Conservation (phyloP, 1,140 invertebrate genomes). For the Chrysopa pallens region DNA sequence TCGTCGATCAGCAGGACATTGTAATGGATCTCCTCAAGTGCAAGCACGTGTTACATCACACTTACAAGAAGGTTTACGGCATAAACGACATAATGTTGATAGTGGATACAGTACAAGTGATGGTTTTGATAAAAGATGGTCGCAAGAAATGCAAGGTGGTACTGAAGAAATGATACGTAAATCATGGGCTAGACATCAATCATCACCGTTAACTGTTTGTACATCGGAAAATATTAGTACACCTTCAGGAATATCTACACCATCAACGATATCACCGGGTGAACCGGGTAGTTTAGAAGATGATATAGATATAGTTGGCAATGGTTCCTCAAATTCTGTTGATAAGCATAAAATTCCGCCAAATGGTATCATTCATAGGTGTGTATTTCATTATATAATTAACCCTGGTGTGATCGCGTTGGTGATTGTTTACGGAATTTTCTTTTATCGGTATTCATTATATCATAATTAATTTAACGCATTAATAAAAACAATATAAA, state of each 20-base stretch:
- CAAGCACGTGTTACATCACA: slow-evolving; percentile 11
- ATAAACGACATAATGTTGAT: slow-evolving; percentile 61
- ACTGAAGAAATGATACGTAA: slow-evolving; percentile 2
- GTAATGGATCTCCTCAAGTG: slow-evolving; percentile 11
- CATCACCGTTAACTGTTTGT: slow-evolving; percentile 26
- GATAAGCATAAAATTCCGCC: too few relatives aligned
- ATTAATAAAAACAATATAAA: too few relatives aligned
- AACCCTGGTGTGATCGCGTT: too few relatives aligned
- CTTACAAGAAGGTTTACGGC: slow-evolving; percentile 21
- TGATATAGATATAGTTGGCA: slow-evolving; percentile 28
- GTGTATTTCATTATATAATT: too few relatives aligned
- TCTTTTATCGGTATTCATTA: too few relatives aligned
- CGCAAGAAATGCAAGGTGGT: slow-evolving; percentile 47
- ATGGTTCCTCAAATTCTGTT: too few relatives aligned
- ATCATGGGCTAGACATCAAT: background rate
- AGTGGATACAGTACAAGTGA: slow-evolving; percentile 77
- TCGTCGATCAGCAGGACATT: slow-evolving; percentile 4
- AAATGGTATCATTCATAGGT: too few relatives aligned
- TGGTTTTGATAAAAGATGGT: slow-evolving; percentile 64
- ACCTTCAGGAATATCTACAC: slow-evolving; percentile 33
- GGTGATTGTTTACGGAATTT: too few relatives aligned
- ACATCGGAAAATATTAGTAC: slow-evolving; percentile 25
- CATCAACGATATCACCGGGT: slow-evolving; percentile 39
- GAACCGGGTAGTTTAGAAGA: slow-evolving; percentile 23
- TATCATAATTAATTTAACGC: too few relatives aligned